Evolutionary conservation across 2,113 vertebrate species (phyloP), one percentile per base, ranked within the genome.

Genomic region (Actenoides hombroni): DNA sequence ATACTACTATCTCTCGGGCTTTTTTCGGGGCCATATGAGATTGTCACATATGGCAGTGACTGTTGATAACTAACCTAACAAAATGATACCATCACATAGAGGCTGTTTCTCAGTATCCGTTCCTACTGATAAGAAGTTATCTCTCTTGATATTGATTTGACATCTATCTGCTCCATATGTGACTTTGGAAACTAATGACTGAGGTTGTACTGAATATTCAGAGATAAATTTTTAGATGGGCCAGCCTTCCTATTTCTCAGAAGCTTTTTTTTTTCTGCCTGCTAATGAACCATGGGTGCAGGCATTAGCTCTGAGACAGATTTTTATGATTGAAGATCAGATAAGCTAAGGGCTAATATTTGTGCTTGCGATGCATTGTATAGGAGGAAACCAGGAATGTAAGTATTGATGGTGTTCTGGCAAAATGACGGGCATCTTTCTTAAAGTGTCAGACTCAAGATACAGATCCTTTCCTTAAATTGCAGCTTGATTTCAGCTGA

Each of bases 91-190:
- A 97, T 98, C 96, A 87, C 46, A 61, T 80, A 60, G 71, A 91
- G 65, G 84, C 94, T 84, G 94, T 94, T 94, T 95, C 95, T 95
- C 88, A 89, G 84, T 97, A 97, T 96, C 96, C 88, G 1, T 89
- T 96, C 92, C 83, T 79, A 77, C 92, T 95, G 97, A 98, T 98
- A 98, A 98, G 97, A 95, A 97, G 94, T 97, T 98, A 97, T 95
- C 97, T 95, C 81, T 90, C 90, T 89, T 93, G 70, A 79, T 96
- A 97, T 97, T 98, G 97, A 98, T 98, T 97, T 93, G 95, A 97
- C 94, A 97, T 97, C 97, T 98, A 96, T 98, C 97, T 97, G 96
- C 82, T 94, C 90, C 28, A 37, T 97, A 89, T 96, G 96, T 97
- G 95, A 92, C 94, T 97, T 96, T 95, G 94, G 94, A 97, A 97